phyloP scores from a whole-genome alignment of 2,888 invertebrate species.

The Drosophila birchii region DNA sequence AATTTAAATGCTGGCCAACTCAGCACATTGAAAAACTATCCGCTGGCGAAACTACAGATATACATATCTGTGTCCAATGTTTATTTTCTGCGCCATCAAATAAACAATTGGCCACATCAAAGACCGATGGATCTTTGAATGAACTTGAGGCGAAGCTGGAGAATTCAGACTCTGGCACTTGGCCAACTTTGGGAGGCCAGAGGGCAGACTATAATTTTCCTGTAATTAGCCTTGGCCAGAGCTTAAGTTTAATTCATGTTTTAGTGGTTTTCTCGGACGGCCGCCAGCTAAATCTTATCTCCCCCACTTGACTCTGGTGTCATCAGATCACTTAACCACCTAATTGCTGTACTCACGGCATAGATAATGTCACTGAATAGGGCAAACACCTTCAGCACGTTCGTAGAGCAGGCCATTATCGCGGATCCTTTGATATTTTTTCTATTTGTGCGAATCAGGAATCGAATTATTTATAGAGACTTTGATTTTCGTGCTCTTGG shows the following conservation, averaged over 20 bases:
- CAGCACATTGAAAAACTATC: constrained; percentile 50
- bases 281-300: constrained; percentile 1
- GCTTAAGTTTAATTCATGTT: constrained; percentile 15
- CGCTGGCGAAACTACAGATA: constrained; percentile 43
- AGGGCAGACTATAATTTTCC: constrained; percentile 13
- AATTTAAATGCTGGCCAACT: constrained; percentile 53
- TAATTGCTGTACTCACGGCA: constrained; percentile 65
- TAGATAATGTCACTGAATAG: constrained; percentile 79
- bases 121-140: constrained; percentile 16
- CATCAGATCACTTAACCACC: constrained; percentile 9
- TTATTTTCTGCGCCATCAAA: constrained; percentile 26
- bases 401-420: constrained; percentile 81
- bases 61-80: constrained; percentile 48
- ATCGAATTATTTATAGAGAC: constrained; percentile 4
- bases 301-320: not conserved
- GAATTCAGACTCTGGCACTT: constrained; percentile 27
- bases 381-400: constrained; percentile 71
- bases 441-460: not conserved
- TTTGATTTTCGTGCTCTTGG: constrained; percentile 45
- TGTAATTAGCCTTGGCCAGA: constrained; percentile 35
- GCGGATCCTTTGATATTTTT: not conserved
- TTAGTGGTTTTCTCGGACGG: constrained; percentile 12
- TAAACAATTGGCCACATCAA: constrained; percentile 35
- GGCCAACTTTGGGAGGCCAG: constrained; percentile 23
- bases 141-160: constrained; percentile 36